Base-by-base conservation (phyloP, 2,888 invertebrate genomes). In the Drosophila subsilvestris region DNA sequence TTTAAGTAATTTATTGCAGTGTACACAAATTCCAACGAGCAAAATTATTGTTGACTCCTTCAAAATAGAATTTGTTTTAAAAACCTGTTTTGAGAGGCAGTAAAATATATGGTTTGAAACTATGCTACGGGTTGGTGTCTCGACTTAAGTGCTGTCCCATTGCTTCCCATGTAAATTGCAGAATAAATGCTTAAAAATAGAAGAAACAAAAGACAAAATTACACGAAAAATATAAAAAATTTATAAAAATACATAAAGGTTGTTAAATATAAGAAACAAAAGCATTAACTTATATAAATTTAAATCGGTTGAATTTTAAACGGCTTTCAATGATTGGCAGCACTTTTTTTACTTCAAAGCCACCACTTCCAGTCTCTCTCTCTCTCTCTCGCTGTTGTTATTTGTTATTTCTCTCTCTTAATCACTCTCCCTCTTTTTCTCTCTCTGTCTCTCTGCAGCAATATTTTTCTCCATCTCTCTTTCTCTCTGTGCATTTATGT, bases 271-370 rank as follows among this genome's bases (percentile, higher is more conserved):
- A 12, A 32, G 12, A 32, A 32, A 32, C 5, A 32, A 12, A 32
- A 5, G 3, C 5, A 2, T 12, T 12, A 14, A 12, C 4, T 8
- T 20, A 10, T 3, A 17, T 10, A n/a, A n/a, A 43, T 1, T 17
- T 14, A 42, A 20, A 49, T 3, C 1, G 32, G 14, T n/a, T n/a
- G 18, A 25, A 17, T 22, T 20, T 25, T 1, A 12, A 37, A 20
- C n/a, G 22, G 44, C 6, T 17, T 2, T 8, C 8, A 29, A 0
- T 37, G 37, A 37, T 62, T 69, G 74, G 68, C 79, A 79, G 76
- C 81, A 76, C 50, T 74, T 14, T 27, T 25, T 29, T 29, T 25
- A 10, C 18, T 6, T 37, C 43, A 44, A 60, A 54, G 37, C 12
- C 8, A 61, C 45, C 18, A 63, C 42, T 63, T 63, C 70, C 69